Evolutionary conservation across 2,113 vertebrate genomes (phyloP).

Genomic region (Microcebus jonahi): DNA sequence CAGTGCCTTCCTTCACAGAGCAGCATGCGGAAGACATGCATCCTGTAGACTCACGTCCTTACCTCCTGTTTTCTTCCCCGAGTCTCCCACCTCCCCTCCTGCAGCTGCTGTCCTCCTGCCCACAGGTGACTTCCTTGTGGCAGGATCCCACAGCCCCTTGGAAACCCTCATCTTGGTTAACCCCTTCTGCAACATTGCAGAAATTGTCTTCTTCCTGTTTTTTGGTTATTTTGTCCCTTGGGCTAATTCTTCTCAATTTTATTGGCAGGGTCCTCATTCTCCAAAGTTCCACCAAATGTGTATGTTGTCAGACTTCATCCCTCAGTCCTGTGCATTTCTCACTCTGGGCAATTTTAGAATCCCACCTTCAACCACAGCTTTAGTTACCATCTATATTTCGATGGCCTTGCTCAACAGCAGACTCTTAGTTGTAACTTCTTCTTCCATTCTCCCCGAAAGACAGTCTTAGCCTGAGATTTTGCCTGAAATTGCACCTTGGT

Average conservation of each 20-base stretch:
- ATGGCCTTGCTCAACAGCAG: not conserved
- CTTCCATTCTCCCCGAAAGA: not conserved
- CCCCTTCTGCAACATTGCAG: not conserved
- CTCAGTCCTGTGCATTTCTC: not conserved
- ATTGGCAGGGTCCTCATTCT: not conserved
- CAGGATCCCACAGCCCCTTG: rapidly evolving
- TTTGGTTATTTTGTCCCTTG: not conserved
- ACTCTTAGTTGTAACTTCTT: not conserved
- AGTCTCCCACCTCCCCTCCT: not conserved
- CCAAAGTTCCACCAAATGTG: not conserved
- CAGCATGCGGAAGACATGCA: rapidly evolving
- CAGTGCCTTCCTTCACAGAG: not conserved
- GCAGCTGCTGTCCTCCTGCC: not conserved
- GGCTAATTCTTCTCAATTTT: not conserved
- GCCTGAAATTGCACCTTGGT: not conserved
- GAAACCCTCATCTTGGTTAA: too few relatives aligned
- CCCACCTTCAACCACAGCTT: not conserved
- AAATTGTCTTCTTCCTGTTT: not conserved
- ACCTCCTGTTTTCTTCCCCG: not conserved
- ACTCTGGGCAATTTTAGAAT: not conserved
- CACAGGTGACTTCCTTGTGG: not conserved
- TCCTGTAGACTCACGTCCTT: not conserved
- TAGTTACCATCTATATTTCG: not conserved
- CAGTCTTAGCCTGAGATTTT: not conserved
- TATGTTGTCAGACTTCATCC: not conserved